Evolutionary conservation across 2,888 invertebrate species (phyloP).

Genomic region (Drosophila villosipedis): DNA sequence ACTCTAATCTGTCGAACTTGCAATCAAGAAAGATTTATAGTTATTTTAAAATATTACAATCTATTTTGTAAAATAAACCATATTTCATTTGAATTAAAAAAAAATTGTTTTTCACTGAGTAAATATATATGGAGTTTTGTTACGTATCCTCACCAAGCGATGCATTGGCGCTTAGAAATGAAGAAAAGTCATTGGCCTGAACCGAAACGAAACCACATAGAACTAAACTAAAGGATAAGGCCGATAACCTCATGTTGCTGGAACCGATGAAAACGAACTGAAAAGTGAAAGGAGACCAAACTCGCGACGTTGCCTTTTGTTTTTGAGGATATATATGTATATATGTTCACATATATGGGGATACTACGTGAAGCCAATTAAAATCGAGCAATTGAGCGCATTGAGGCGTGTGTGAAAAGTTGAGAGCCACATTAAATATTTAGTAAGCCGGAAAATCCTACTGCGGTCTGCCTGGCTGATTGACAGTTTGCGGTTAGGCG

Average conservation of each 20-base stretch:
- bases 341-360: slow-evolving; percentile 11
- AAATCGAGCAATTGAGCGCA: slow-evolving; percentile 43
- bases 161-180: slow-evolving; percentile 90
- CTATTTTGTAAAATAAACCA: neutral
- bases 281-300: slow-evolving; percentile 40
- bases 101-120: neutral
- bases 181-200: slow-evolving; percentile 88
- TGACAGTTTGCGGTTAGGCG: slow-evolving; percentile 81
- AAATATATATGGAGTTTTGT: neutral
- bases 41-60: neutral
- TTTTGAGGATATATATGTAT: slow-evolving; percentile 24
- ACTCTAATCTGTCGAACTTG: too few species aligned
- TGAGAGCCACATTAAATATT: slow-evolving; percentile 67
- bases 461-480: slow-evolving; percentile 55
- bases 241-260: slow-evolving; percentile 63
- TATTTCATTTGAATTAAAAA: neutral
- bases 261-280: slow-evolving; percentile 56
- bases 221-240: slow-evolving; percentile 82
- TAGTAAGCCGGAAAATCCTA: slow-evolving; percentile 30
- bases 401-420: slow-evolving; percentile 32
- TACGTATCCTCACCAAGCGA: slow-evolving; percentile 87
- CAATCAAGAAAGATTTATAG: too few species aligned
- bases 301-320: slow-evolving; percentile 34
- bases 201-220: slow-evolving; percentile 86
- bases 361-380: slow-evolving; percentile 57